These are phyloP conservation scores for Dendrocincla tyrannina DNA, from an alignment of 2,797 vertebrate species.

Conservation along the genomic window DNA sequence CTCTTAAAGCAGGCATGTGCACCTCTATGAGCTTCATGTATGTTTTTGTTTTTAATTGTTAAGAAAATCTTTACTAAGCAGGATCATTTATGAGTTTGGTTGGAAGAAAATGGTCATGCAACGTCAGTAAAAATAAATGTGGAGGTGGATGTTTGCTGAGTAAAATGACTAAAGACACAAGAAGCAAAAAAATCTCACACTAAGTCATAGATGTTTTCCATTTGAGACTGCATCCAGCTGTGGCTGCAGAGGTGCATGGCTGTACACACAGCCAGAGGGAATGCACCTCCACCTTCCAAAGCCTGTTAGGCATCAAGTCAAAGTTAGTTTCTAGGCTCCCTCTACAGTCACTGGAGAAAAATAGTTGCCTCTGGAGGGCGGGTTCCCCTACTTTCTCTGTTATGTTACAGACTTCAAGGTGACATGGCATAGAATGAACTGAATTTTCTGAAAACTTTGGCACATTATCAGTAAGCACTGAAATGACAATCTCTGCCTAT, in stretches of 20 bases:
- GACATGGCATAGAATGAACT: background rate
- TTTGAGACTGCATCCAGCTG: background rate
- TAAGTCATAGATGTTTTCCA: background rate
- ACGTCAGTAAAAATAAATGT: background rate
- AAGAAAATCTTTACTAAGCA: background rate
- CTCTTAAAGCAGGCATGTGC: background rate
- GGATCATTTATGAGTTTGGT: background rate
- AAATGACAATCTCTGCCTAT: background rate
- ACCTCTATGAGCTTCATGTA: accelerated
- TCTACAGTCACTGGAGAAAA: slow-evolving; percentile 51
- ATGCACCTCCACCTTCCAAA: background rate
- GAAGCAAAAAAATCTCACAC: background rate
- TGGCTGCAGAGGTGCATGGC: background rate
- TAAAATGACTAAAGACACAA: background rate
- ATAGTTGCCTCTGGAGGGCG: background rate
- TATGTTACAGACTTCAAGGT: background rate
- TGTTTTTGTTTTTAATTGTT: background rate
- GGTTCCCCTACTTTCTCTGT: background rate
- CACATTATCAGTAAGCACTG: background rate
- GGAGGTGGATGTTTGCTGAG: background rate
- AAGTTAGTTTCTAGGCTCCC: slow-evolving; percentile 55
- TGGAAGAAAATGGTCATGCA: background rate
- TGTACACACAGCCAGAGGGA: background rate
- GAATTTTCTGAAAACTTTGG: background rate
- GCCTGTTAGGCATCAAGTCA: background rate